phyloP scores from a whole-genome alignment of 2,797 vertebrate genomes.

The Argentina silus region DNA sequence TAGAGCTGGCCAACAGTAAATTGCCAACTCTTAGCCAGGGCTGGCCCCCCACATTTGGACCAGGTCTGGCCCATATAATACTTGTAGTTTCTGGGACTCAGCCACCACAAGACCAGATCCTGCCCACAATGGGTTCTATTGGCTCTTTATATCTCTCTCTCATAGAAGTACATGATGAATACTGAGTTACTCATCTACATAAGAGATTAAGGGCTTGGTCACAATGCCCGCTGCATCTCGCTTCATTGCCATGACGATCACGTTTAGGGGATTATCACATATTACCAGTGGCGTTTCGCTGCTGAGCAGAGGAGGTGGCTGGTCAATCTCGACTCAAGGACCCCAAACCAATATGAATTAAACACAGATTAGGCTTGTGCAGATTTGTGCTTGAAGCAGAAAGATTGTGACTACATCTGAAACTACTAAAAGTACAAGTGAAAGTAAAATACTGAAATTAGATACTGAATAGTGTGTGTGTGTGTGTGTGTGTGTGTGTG shows the following conservation, averaged over 20 bases:
- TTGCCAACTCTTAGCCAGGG: too few species aligned
- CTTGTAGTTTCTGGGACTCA: too few species aligned
- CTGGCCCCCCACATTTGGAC: too few species aligned
- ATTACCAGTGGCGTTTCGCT: conserved; percentile 57
- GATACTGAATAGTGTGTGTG: neutral
- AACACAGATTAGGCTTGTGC: conserved; percentile 13
- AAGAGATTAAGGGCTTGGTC: conserved; percentile 49
- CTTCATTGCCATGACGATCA: conserved; percentile 34
- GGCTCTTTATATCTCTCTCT: neutral
- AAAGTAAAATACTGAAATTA: too few species aligned
- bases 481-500: neutral
- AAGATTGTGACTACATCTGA: conserved; percentile 27
- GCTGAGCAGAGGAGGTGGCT: conserved; percentile 35
- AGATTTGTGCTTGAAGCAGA: conserved; percentile 35
- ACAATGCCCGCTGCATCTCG: conserved; percentile 48
- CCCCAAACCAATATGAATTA: conserved; percentile 22
- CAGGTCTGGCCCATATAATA: too few species aligned
- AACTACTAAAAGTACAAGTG: conserved; percentile 12
- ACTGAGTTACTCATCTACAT: conserved; percentile 43
- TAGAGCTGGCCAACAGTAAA: too few species aligned
- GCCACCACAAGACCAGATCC: too few species aligned
- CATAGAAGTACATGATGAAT: conserved; percentile 17
- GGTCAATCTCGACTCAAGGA: conserved; percentile 46
- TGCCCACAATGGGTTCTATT: too few species aligned
- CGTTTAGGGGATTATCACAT: conserved; percentile 57